A percentile compares a stretch with the other conserved stretches of the same genome.
Evolutionary conservation across 2,797 vertebrate genomes (phyloP).

Genomic region (Brotula barbata): DNA sequence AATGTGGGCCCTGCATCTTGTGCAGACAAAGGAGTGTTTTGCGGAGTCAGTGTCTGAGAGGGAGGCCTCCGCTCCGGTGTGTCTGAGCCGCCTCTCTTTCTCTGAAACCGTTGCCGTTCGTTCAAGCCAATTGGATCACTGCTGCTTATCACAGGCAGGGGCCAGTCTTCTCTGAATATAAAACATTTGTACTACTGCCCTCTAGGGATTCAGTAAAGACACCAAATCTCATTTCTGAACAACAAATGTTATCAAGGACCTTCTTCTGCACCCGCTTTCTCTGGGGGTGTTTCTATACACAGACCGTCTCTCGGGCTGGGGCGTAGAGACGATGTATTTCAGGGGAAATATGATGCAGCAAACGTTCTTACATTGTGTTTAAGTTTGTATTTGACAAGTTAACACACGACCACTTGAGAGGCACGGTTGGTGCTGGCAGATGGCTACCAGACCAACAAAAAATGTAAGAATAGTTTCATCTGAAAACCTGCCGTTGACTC

Average conservation of each 20-base stretch:
- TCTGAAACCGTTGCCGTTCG: constrained; percentile 29
- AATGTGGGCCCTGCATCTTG: constrained; percentile 35
- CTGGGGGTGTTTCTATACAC: constrained; percentile 40
- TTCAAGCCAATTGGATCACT: constrained; percentile 59
- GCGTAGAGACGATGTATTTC: constrained; percentile 39
- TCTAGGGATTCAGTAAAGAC: constrained; percentile 68
- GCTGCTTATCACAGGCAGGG: constrained; percentile 59
- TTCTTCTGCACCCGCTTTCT: constrained; percentile 56
- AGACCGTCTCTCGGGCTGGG: constrained; percentile 29
- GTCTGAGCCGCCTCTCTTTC: constrained; percentile 32
- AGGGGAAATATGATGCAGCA: constrained; percentile 37
- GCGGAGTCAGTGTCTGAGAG: constrained; percentile 20
- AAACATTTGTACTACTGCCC: constrained; percentile 71
- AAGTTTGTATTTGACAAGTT: constrained; percentile 53
- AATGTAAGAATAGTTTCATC: background rate
- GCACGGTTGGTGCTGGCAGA: constrained; percentile 1
- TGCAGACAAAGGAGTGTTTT: constrained; percentile 26
- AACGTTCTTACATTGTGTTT: constrained; percentile 21
- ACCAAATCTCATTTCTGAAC: constrained; percentile 63
- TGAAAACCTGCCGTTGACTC: background rate
- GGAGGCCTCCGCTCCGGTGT: constrained; percentile 28
- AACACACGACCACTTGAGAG: constrained; percentile 46
- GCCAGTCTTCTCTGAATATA: constrained; percentile 61
- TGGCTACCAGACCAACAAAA: background rate
- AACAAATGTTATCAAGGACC: constrained; percentile 64